Conservation (phyloP, 2,888 invertebrate genomes). For the Nemurella pictetii region DNA sequence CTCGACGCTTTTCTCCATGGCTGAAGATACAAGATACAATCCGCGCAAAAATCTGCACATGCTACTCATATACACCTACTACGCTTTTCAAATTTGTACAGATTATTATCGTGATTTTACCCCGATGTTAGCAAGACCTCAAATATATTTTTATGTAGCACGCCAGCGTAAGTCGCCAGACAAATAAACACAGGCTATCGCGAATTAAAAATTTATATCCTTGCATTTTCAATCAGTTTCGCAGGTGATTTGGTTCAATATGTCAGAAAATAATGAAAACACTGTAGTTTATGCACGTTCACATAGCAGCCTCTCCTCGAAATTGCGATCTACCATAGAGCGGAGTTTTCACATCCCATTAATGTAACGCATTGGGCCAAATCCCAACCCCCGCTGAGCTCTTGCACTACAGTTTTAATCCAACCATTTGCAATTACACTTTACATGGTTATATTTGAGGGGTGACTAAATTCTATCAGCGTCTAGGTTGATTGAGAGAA, state of each 20-base stretch:
- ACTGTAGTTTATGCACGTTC: neutral
- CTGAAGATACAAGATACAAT: too few species aligned
- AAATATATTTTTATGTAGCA: neutral
- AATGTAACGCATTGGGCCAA: constrained; percentile 10
- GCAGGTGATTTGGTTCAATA: neutral
- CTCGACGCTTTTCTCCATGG: neutral
- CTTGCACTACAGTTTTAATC: constrained; percentile 15
- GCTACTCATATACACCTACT: too few species aligned
- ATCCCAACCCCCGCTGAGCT: neutral
- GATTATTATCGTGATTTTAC: too few species aligned
- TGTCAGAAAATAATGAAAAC: neutral
- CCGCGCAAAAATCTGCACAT: too few species aligned
- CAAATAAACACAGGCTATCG: neutral
- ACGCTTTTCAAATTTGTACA: too few species aligned
- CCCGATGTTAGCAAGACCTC: too few species aligned
- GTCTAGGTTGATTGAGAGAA: neutral
- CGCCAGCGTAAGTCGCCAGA: neutral
- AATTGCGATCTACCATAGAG: neutral
- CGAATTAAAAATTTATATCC: neutral
- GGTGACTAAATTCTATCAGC: constrained; percentile 4
- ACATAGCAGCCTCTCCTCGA: neutral
- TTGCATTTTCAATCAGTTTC: constrained; percentile 11
- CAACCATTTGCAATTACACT: constrained; percentile 22
- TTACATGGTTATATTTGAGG: neutral
- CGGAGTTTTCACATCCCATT: constrained; percentile 20